Percentiles rank a stretch among this genome's conserved stretches.
Conservation (phyloP, 2,797 vertebrate genomes). For the Poeciliopsis turneri region DNA sequence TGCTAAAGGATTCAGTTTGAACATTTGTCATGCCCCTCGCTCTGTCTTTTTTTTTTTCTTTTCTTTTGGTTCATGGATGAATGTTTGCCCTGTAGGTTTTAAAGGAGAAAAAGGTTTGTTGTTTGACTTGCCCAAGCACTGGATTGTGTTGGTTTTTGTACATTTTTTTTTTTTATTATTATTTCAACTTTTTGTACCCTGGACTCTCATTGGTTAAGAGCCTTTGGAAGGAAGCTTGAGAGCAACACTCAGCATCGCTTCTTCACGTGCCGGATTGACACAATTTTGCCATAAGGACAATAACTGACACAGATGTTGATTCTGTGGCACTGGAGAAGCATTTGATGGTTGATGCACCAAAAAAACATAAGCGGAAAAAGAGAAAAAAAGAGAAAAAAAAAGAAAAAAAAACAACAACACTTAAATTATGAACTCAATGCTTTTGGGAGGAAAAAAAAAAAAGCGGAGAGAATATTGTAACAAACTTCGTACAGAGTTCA, state of each 20-base stretch:
- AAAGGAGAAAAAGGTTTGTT: constrained; percentile 80
- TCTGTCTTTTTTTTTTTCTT: constrained; percentile 21
- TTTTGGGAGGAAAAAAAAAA: constrained; percentile 80
- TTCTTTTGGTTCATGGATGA: constrained; percentile 90
- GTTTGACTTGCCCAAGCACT: constrained; percentile 95
- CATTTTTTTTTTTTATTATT: constrained; percentile 83
- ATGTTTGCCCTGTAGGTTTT: constrained; percentile 91
- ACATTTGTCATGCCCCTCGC: constrained; percentile 86
- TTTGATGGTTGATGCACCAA: constrained; percentile 92
- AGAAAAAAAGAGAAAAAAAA: constrained; percentile 43
- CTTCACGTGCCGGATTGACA: constrained; percentile 86
- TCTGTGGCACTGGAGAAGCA: constrained; percentile 88
- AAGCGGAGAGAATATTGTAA: constrained; percentile 99
- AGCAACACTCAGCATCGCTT: constrained; percentile 89
- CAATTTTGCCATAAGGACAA: constrained; percentile 84
- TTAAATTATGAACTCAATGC: constrained; percentile 98
- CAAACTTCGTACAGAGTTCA: constrained; percentile 99
- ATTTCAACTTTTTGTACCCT: constrained; percentile 74
- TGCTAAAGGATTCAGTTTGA: constrained; percentile 80
- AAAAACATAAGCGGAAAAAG: constrained; percentile 72
- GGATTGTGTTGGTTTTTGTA: constrained; percentile 88
- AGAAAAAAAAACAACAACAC: constrained; percentile 81
- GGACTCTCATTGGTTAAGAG: constrained; percentile 92
- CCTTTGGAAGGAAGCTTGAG: constrained; percentile 90
- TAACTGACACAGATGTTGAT: constrained; percentile 84